phyloP scores from a whole-genome alignment of 2,797 vertebrate species.

The Cyprinodon diabolis region DNA sequence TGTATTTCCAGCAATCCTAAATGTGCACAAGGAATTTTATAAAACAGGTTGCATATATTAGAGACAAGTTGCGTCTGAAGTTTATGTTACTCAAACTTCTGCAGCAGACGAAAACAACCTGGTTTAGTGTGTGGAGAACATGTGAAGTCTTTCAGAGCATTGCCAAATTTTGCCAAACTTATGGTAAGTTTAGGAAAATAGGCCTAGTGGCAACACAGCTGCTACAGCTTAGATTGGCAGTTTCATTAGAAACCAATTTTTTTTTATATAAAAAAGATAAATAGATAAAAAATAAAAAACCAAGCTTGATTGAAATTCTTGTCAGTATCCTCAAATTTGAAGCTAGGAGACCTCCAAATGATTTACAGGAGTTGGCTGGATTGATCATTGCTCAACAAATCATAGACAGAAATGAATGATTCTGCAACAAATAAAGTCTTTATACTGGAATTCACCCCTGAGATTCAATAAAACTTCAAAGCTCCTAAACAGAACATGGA shows the following conservation, averaged over 20 bases:
- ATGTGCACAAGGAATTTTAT: not conserved
- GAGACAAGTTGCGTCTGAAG: not conserved
- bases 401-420: not conserved
- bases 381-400: conserved; percentile 2
- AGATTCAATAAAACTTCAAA: not conserved
- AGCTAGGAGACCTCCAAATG: not conserved
- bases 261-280: too few species aligned
- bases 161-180: not conserved
- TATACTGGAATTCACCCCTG: not conserved
- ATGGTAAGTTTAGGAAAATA: not conserved
- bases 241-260: too few species aligned
- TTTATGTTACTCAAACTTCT: conserved; percentile 8
- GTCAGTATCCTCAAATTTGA: not conserved
- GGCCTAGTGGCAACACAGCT: not conserved
- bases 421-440: conserved; percentile 7
- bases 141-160: not conserved
- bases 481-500: not conserved
- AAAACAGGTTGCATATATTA: not conserved
- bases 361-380: not conserved
- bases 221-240: not conserved
- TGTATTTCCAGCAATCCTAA: not conserved
- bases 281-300: too few species aligned
- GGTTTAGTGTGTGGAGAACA: conserved; percentile 14
- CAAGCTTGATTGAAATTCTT: not conserved
- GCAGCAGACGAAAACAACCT: conserved; percentile 1